These are phyloP conservation scores for Callaeas wilsoni DNA, from an alignment of 2,113 vertebrate genomes.

Conservation along the genomic window DNA sequence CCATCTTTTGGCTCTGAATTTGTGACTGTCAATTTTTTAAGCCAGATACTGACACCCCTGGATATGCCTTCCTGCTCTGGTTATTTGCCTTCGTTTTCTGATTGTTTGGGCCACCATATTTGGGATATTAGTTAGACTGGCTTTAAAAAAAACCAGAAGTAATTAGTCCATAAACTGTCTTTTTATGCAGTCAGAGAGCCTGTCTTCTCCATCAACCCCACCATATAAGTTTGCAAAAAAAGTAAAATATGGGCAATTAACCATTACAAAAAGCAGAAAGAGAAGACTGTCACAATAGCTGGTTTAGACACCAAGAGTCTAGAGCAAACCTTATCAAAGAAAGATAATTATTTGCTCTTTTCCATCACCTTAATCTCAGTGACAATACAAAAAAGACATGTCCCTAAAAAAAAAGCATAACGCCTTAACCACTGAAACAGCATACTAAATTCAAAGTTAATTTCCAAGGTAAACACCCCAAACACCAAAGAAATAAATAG, in stretches of 20 bases:
- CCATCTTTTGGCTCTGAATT: neutral
- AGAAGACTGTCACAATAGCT: neutral
- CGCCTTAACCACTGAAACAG: neutral
- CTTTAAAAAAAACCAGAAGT: neutral
- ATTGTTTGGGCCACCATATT: neutral
- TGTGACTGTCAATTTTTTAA: neutral
- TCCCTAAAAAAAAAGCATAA: neutral
- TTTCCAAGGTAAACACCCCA: neutral
- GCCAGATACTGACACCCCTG: neutral
- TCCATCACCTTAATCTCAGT: neutral
- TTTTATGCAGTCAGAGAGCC: neutral
- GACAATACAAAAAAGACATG: neutral
- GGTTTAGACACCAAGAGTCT: neutral
- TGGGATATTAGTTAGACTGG: neutral
- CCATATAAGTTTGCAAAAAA: neutral
- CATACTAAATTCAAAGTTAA: neutral
- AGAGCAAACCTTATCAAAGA: neutral
- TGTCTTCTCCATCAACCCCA: neutral
- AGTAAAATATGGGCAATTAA: neutral
- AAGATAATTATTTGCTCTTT: neutral
- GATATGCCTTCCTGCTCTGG: neutral
- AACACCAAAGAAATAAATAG: neutral
- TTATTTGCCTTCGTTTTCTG: neutral
- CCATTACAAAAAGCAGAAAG: neutral
- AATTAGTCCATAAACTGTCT: neutral